Evolutionary conservation across 2,113 vertebrate genomes (phyloP), one percentile per base, ranked within the genome.

Genomic region (Albula goreensis): DNA sequence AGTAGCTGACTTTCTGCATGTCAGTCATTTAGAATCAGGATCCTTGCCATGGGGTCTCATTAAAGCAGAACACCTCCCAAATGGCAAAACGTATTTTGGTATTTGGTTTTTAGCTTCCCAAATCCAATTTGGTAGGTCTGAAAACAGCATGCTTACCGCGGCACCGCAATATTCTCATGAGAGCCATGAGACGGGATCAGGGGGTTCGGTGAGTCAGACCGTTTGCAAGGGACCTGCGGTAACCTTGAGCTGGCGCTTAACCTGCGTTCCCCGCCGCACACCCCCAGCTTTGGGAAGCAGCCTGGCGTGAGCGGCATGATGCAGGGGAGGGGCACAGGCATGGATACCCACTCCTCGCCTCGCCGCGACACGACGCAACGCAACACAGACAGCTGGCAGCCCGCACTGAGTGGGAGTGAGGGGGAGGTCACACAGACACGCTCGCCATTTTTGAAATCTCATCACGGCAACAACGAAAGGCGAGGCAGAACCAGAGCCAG

Each of bases 201-300:
- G n/a, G 63, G 63, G 63, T 22, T n/a, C 19, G n/a, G 63, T 15
- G 12, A 63, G 11, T 12, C 12, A 19, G 60, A 0, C 60, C 22
- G 22, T 9, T 3, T 11, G 12, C 3, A 15, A 12, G 63, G 63
- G 63, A 60, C 57, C 57, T 9, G 63, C 17, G 4, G 4, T n/a
- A 70, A n/a, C 63, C 63, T 70, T 70, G 12, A 70, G 63, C 63
- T 70, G 63, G 63, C n/a, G 63, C 63, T 70, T 70, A 70, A 70
- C 17, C 22, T n/a, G 63, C 13, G n/a, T 70, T 70, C 13, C 63
- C 22, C 19, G 53, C 63, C 2, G 6, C 5, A 70, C 63, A 6
- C 0, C 22, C 57, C 57, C 8, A 9, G 57, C 57, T 60, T 60
- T 12, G 57, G 57, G 57, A 60, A 0, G 57, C 12, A 15, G 0